Base-by-base conservation (phyloP, 2,888 invertebrate genomes). In the Seladonia tumulorum region DNA sequence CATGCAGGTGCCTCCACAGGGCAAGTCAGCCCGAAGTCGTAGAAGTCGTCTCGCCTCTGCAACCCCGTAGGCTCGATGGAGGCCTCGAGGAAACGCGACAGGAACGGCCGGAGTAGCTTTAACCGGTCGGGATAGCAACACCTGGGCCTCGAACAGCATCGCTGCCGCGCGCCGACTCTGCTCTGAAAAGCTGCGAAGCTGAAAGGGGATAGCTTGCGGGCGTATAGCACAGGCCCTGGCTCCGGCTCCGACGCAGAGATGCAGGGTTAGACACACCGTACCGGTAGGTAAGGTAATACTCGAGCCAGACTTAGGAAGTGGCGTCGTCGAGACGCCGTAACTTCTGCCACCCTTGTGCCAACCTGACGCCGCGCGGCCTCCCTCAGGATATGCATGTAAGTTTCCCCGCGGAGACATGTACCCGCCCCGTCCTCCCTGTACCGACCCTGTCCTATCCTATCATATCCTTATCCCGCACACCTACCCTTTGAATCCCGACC, bases 271-370 rank as follows among this genome's bases (percentile, higher is more conserved):
- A 88, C 35, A 39, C 84, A 57, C n/a, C 57, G 57, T 57, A 12
- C 57, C 57, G 57, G 57, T 57, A 57, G 86, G 90, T 84, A 83
- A 87, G 90, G 89, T 91, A 93, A 92, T 87, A 90, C 91, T 63
- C 87, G 90, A 90, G 92, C 84, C 91, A 93, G 94, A 93, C 93
- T 93, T 93, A 91, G 93, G 91, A 93, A 94, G 94, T 92, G 91
- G 92, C 92, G 92, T 91, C 94, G 94, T 94, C 94, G 94, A 94
- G 94, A 94, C 94, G 91, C 93, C 94, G 94, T 94, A 94, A 94
- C 94, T 94, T 94, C 92, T 94, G 91, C 92, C 92, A 93, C 93
- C 94, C 93, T 93, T 92, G 92, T 91, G 92, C 92, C 93, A 92
- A 89, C 91, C 92, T 93, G 93, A 93, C 93, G 92, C 92, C 90